These are phyloP conservation scores for Labeo catla DNA, from an alignment of 2,113 vertebrate genomes.

Conservation along the genomic window DNA sequence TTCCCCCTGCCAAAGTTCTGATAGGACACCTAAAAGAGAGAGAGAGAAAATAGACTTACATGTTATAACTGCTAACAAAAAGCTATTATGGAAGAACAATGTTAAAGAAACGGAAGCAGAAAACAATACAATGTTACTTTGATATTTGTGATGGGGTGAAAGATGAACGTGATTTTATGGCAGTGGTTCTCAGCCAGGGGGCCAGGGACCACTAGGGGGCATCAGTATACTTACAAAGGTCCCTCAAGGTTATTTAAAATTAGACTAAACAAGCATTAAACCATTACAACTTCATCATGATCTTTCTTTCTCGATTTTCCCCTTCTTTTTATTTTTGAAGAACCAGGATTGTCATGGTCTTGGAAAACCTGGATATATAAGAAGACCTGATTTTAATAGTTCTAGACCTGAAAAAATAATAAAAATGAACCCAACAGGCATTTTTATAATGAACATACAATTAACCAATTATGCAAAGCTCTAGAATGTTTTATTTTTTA, in stretches of 20 bases:
- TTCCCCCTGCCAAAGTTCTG: constrained; percentile 91
- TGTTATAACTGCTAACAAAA: not conserved
- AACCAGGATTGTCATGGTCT: not conserved
- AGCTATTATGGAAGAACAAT: not conserved
- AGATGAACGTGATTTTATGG: not conserved
- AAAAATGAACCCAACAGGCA: not conserved
- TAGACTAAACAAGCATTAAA: not conserved
- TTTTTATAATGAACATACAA: not conserved
- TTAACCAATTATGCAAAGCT: not conserved
- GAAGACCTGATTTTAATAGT: not conserved
- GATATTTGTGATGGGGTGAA: not conserved
- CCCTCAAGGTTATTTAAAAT: not conserved
- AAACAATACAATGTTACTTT: not conserved
- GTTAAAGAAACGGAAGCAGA: not conserved
- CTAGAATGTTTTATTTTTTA: too few species aligned
- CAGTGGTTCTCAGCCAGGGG: not conserved
- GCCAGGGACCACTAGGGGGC: not conserved
- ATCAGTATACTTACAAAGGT: not conserved
- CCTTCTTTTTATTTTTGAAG: not conserved
- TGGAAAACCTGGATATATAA: not conserved
- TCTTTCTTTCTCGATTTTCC: not conserved
- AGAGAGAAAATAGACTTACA: not conserved
- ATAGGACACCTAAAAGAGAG: constrained; percentile 83
- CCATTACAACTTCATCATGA: not conserved
- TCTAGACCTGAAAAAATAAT: not conserved